Conservation (phyloP, 2,797 vertebrate species). For the Echiichthys vipera region DNA sequence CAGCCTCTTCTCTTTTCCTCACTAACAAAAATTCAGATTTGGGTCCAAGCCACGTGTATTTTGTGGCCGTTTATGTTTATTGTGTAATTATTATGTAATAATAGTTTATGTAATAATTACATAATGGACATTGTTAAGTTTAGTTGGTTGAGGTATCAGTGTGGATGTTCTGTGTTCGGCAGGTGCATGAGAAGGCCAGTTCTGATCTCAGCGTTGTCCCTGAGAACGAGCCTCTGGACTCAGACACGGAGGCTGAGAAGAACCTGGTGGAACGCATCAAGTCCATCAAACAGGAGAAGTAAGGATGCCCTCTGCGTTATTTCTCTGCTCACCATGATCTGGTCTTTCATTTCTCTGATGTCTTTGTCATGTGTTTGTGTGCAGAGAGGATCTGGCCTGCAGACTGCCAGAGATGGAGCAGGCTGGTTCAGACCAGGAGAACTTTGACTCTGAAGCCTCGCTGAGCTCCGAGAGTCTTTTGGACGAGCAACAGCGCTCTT, state of each 20-base stretch:
- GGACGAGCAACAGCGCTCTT: conserved; percentile 86
- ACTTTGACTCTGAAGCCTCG: conserved; percentile 93
- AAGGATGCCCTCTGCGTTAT: conserved; percentile 51
- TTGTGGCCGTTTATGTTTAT: neutral
- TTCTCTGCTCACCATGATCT: neutral
- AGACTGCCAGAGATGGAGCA: conserved; percentile 96
- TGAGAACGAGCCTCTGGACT: conserved; percentile 87
- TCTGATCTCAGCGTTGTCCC: conserved; percentile 83
- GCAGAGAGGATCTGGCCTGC: conserved; percentile 94
- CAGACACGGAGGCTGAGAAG: conserved; percentile 87
- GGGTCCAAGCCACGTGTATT: conserved; percentile 1
- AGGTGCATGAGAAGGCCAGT: conserved; percentile 82
- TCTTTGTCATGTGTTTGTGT: neutral
- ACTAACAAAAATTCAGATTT: conserved; percentile 69
- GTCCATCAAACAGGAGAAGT: conserved; percentile 98
- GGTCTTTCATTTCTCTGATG: neutral
- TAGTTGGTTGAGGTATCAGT: conserved; percentile 1
- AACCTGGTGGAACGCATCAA: conserved; percentile 93
- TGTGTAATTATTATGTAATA: conserved; percentile 1
- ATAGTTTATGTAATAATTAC: neutral
- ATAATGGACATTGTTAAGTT: too few species aligned
- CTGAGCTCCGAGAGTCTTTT: conserved; percentile 96
- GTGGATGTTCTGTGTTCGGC: conserved; percentile 40
- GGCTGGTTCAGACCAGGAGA: conserved; percentile 95
- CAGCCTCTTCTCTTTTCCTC: conserved; percentile 33